Base-by-base conservation (phyloP, 2,113 vertebrate species). In the Chaenocephalus aceratus region DNA sequence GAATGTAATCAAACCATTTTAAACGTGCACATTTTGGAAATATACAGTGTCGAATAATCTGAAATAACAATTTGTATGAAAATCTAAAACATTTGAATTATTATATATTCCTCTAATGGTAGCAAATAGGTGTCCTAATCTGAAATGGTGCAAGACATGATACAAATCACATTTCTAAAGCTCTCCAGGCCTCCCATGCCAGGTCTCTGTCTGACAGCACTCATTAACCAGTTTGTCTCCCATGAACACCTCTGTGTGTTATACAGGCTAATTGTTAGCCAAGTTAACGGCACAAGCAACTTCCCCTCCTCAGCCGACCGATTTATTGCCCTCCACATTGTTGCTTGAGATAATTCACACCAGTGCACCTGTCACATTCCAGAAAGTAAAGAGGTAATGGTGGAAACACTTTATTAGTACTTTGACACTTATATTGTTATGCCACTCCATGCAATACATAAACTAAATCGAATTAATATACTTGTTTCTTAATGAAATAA, bases 171-270 rank as follows among this genome's bases (percentile, higher is more conserved):
- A 68, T 18, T 5, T 69, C 23, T 65, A 10, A 85, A 70, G 73
- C 51, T 72, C 72, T 75, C 12, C 46, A 65, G 4, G 72, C 73
- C 72, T 77, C 78, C 81, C 71, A 69, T 82, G 71, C 53, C 86
- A 82, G 88, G 58, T 87, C 79, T 86, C 82, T 84, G 85, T 90
- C 86, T 77, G 75, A 87, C 82, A 75, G 89, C 93, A 97, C 92
- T 98, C 90, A 98, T 97, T 98, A 97, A 98, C 96, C 93, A 94
- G 90, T 95, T 91, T 92, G 93, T 95, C 93, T 96, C 91, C 93
- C 95, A 95, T 96, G 95, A 96, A 96, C 93, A 96, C 96, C 93
- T 94, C 93, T 86, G 89, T 79, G 92, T 77, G 82, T 95, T 97
- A 96, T 93, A 63, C 91, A 91, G 92, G 94, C 93, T 95, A 95